Base-by-base conservation (phyloP, 2,113 vertebrate species). In the Erpornis zantholeuca region DNA sequence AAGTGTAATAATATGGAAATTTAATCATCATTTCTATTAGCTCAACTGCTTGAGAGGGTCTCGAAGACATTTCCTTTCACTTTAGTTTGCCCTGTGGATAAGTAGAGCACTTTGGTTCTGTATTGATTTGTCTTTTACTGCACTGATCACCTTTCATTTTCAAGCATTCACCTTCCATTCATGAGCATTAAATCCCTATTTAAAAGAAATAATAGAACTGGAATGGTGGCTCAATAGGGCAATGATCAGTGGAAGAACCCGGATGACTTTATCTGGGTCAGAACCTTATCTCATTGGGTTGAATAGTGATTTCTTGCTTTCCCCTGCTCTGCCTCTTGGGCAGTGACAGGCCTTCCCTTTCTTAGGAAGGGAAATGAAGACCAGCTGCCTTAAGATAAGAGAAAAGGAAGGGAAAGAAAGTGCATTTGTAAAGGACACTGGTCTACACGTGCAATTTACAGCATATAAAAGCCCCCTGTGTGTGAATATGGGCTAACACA, bases 121-220 rank as follows among this genome's bases (percentile, higher is more conserved):
- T 97, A 97, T 97, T 97, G 97, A 97, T 97, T 97, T 95, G 87
- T 96, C 96, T 94, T 97, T 96, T 96, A 94, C 95, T 95, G 76
- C 82, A 81, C 88, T 95, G 94, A 97, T 97, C 97, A 97, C 96
- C 94, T 97, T 97, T 97, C 92, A 97, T 96, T 97, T 96, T 96
- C 85, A 90, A 78, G 79, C 64, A 96, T 88, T 97, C 94, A 96
- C 96, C 92, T 96, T 95, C 73, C 91, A 92, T 95, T 96, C 95
- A 97, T 95, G 88, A 94, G 63, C 91, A 95, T 97, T 97, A 97
- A 97, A 97, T 94, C 77, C 61, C 94, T 93, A 96, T 97, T 96
- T 97, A 97, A 97, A 97, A 95, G 95, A 95, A 97, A 97, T 96
- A 97, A 97, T 94, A 92, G 94, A 95, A 96, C 70, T 87, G 70